Conservation (phyloP, 2,888 invertebrate genomes). For the Ramazzottius varieornatus region DNA sequence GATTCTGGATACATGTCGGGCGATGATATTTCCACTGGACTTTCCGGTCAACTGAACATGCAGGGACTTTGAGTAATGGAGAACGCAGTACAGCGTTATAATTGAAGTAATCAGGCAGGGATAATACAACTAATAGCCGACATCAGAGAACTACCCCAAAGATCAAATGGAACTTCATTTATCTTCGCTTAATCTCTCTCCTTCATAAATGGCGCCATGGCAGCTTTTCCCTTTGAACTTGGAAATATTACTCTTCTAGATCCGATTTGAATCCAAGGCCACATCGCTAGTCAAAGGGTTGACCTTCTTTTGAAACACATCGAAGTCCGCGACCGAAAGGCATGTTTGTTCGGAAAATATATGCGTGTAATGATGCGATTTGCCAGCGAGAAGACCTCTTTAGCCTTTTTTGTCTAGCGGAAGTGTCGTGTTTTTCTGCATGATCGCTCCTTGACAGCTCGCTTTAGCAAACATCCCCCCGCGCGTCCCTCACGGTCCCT, state of each 20-base stretch:
- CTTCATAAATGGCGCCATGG: neutral
- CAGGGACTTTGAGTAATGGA: neutral
- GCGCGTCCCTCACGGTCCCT: no score
- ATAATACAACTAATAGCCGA: constrained; percentile 2
- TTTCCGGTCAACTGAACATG: neutral
- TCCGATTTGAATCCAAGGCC: no score
- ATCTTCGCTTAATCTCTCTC: neutral
- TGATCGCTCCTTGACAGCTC: neutral
- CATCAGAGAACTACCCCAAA: neutral
- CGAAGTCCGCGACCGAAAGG: no score
- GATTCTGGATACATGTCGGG: no score
- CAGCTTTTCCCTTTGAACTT: no score
- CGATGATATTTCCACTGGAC: neutral
- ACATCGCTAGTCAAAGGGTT: no score
- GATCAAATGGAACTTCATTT: constrained; percentile 2
- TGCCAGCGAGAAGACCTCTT: neutral
- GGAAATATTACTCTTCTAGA: no score
- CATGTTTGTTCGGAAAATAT: no score
- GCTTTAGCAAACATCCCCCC: no score
- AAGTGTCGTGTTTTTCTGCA: neutral
- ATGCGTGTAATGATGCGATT: no score
- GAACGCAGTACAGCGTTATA: neutral
- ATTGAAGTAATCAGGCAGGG: neutral
- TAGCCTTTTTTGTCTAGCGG: neutral
- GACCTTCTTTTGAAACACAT: no score